Evolutionary conservation across 2,888 invertebrate genomes (phyloP), one percentile per base, ranked within the genome.

Genomic region (Napeogenes sylphis): DNA sequence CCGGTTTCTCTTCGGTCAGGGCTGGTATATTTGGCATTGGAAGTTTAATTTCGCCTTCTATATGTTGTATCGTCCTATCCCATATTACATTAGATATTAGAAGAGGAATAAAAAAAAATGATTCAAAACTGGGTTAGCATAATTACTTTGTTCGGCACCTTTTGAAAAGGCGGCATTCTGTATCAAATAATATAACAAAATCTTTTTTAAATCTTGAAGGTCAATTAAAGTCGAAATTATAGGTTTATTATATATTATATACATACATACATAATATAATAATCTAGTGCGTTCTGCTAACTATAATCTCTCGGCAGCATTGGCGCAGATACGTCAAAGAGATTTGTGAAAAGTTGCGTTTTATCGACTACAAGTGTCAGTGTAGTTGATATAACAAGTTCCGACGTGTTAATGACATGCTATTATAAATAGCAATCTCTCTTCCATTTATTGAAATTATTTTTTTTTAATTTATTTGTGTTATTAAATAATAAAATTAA

Each of bases 31-130:
- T 89, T 0, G 93, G 93, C 84, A 94, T 91, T 0, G 92, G 92
- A 32, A 95, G 80, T 35, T 94, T 92, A 47, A 94, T 92, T 67
- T 95, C 95, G n/a, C 94, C 94, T 78, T 94, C 95, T 6, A 95
- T 92, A 75, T 96, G 95, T 68, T 94, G 94, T 69, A 94, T 91
- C 0, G 95, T 94, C 92, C 95, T 94, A 68, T 56, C 65, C 61
- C 62, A 14, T 10, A 4, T 45, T 45, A 4, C 2, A 12, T 58
- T 5, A 4, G 21, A 21, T 21, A 21, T 21, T 21, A 21, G 21
- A 1, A 21, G 21, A 21, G 21, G 21, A 21, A 21, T 21, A 21
- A 21, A 21, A 21, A 21, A 21, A 21, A 21, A 46, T 46, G n/a
- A 46, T 30, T 10, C 30, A 51, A 10, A 30, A n/a, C 4, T 4